A percentile compares a stretch with the other conserved stretches of the same genome.
Conservation (phyloP, 2,888 invertebrate species). For the Notocelia uddmanniana region DNA sequence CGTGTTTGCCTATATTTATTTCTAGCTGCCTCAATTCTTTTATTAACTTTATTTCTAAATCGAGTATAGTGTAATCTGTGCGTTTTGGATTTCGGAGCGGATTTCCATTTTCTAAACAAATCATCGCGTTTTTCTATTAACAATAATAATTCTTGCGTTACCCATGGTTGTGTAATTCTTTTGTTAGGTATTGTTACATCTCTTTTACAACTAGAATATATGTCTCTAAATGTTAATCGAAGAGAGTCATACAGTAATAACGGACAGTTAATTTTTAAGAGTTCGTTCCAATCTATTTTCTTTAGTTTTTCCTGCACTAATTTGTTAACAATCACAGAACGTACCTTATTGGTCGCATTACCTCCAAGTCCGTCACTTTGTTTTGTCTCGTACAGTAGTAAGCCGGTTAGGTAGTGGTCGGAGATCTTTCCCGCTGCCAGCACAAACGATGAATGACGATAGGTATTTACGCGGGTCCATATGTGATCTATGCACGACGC, state of each 20-base stretch:
- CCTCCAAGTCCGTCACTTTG: not conserved
- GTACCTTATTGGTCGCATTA: not conserved
- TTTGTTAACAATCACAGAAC: not conserved
- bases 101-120: not conserved
- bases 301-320: not conserved
- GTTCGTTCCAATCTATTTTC: not conserved
- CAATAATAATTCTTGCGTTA: not conserved
- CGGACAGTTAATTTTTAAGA: not conserved
- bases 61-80: not conserved
- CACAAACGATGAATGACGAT: not conserved
- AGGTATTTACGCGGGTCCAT: not conserved
- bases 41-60: conserved; percentile 2
- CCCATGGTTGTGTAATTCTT: not conserved
- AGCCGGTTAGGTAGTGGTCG: not conserved
- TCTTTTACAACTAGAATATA: not conserved
- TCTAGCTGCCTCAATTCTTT: not conserved
- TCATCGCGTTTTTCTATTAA: conserved; percentile 3
- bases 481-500: not conserved
- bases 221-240: not conserved
- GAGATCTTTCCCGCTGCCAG: conserved; percentile 2
- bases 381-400: not conserved
- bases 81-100: not conserved
- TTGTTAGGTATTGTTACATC: not conserved
- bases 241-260: not conserved
- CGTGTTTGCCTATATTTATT: not conserved